Conservation (phyloP, 2,888 invertebrate genomes). For the Hyppa rectilinea region DNA sequence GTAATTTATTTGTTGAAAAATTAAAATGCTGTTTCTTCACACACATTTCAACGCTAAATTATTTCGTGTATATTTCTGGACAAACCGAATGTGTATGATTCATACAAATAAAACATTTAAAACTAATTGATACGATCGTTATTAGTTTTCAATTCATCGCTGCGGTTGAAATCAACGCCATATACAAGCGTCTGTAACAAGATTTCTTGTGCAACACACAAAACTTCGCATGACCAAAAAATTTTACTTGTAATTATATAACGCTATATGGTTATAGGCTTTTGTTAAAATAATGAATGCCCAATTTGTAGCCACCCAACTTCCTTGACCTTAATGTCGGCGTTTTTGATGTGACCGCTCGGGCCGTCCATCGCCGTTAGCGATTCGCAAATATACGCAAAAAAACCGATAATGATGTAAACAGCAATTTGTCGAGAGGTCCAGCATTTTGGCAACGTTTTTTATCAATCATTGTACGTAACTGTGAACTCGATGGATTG, state of each 20-base stretch:
- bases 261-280: slow-evolving; percentile 81
- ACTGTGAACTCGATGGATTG: slow-evolving; percentile 68
- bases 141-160: slow-evolving; percentile 56
- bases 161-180: slow-evolving; percentile 60
- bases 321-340: slow-evolving; percentile 87
- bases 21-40: slow-evolving; percentile 13
- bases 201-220: slow-evolving; percentile 72
- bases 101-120: slow-evolving; percentile 15
- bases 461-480: slow-evolving; percentile 68
- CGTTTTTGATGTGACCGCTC: slow-evolving; percentile 81
- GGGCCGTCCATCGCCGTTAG: slow-evolving; percentile 78
- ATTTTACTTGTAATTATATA: slow-evolving; percentile 80
- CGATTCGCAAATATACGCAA: slow-evolving; percentile 81
- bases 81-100: slow-evolving; percentile 7
- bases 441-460: slow-evolving; percentile 67
- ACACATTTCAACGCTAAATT: slow-evolving; percentile 17
- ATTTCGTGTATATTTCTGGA: not conserved
- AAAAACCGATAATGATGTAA: slow-evolving; percentile 80
- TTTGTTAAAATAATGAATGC: slow-evolving; percentile 86
- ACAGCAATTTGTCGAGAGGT: slow-evolving; percentile 72
- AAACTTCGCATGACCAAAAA: slow-evolving; percentile 75
- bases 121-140: slow-evolving; percentile 48
- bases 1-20: slow-evolving; percentile 37
- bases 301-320: slow-evolving; percentile 80
- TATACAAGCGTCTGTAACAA: slow-evolving; percentile 58